Conservation (phyloP, 64 coral and sea anemone species). For the Anthopleura sola region DNA sequence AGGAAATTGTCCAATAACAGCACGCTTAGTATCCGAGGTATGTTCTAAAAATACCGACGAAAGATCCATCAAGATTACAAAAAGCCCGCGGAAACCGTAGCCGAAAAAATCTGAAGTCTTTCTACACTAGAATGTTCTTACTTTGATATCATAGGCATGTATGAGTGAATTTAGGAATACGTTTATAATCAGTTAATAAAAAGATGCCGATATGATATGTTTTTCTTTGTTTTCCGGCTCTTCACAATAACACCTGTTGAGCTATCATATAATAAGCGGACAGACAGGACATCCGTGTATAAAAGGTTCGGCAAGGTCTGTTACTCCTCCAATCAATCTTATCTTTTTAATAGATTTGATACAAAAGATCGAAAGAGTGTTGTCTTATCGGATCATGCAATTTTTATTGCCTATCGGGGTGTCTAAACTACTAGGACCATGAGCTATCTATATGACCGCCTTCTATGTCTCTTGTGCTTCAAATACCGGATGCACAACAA, state of each 20-base stretch:
- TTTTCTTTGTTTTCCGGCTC: background rate
- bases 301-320: background rate
- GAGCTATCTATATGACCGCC: background rate
- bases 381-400: background rate
- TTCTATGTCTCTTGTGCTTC: background rate
- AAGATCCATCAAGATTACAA: background rate
- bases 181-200: background rate
- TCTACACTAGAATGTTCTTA: background rate
- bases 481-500: background rate
- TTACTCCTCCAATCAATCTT: background rate
- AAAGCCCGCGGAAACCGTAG: background rate
- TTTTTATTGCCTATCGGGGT: slow-evolving; percentile 8
- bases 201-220: slow-evolving; percentile 6
- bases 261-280: background rate
- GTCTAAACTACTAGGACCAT: background rate
- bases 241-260: background rate
- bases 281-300: background rate
- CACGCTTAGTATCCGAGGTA: too few relatives aligned
- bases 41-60: too few relatives aligned
- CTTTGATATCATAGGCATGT: background rate
- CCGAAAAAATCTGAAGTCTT: background rate
- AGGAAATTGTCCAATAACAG: too few relatives aligned
- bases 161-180: background rate
- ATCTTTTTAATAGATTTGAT: background rate
- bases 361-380: background rate